Base-by-base conservation (phyloP, 2,113 vertebrate species). In the Mobula birostris region DNA sequence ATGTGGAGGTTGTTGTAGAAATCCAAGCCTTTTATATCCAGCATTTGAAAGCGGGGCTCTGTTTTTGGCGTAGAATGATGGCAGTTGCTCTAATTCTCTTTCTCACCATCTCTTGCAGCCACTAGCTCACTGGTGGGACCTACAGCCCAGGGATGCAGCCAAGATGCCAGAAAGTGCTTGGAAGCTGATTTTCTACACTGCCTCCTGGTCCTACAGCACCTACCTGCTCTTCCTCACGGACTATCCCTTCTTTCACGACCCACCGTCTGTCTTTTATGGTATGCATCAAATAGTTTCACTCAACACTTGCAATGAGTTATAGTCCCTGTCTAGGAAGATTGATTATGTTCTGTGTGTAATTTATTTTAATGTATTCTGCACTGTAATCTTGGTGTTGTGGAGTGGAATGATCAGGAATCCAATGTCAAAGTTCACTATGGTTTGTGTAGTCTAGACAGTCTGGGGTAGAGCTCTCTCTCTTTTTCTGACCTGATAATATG, bases 121-220 rank as follows among this genome's bases (percentile, higher is more conserved):
- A 63, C 96, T 99, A 0, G 98, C 96, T 87, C 96, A 96, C 24
- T 96, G 97, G 97, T 98, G 97, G 95, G 95, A 95, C 66, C 95
- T 99, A 94, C 97, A 97, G 95, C 98, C 98, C 14, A 97, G 96
- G 95, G 99, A 99, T 96, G 98, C 98, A 0, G 97, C 97, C 95
- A 99, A 99, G 97, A 97, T 99, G 97, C 99, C 99, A 0, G 99
- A 99, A 97, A 99, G 99, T 14, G 97, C 97, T 94, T 99, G 99
- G 99, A 99, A 99, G 97, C 97, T 99, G 95, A 96, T 98, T 88
- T 99, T 99, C 97, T 99, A 99, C 97, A 96, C 97, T 0, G 94
- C 98, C 83, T 97, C 98, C 19, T 99, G 99, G 99, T 98, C 97
- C 0, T 99, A 99, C 94, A 97, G 97, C 94, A 95, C 95, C 95